These are phyloP conservation scores for Stenodema calcarata DNA, from an alignment of 2,888 invertebrate species.

Conservation along the genomic window DNA sequence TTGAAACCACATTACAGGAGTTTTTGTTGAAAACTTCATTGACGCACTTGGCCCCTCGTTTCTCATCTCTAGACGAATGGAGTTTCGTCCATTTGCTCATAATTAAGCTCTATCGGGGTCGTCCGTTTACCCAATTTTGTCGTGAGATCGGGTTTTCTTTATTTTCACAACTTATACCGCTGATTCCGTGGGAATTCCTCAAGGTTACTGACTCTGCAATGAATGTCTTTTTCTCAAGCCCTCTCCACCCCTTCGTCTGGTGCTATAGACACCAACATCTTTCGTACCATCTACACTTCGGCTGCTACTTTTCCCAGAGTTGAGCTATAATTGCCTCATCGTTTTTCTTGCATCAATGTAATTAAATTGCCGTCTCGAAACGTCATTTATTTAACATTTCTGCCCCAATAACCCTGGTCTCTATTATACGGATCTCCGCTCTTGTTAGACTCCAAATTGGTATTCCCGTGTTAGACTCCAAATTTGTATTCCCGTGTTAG, in stretches of 20 bases:
- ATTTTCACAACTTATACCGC: constrained; percentile 16
- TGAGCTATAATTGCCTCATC: not conserved
- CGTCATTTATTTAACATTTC: not conserved
- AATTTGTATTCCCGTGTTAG: too few relatives aligned
- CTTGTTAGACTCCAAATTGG: too few relatives aligned
- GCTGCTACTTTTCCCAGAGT: not conserved
- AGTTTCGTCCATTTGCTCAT: not conserved
- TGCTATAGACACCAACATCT: too few relatives aligned
- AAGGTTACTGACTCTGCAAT: constrained; percentile 37
- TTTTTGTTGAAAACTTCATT: not conserved
- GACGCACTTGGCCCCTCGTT: not conserved
- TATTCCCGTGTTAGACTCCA: too few relatives aligned
- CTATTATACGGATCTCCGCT: too few relatives aligned
- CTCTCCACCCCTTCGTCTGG: not conserved
- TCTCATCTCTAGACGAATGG: not conserved
- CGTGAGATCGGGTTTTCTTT: constrained; percentile 33
- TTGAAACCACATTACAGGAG: not conserved
- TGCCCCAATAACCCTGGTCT: not conserved
- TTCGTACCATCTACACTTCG: not conserved
- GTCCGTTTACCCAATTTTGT: constrained; percentile 21
- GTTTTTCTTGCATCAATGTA: not conserved
- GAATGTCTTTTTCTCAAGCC: not conserved
- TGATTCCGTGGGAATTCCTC: constrained; percentile 17
- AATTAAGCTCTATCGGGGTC: constrained; percentile 15
- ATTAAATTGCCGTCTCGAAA: not conserved